Evolutionary conservation across 2,888 invertebrate species (phyloP).

Genomic region (Lycocerus yunnanus): DNA sequence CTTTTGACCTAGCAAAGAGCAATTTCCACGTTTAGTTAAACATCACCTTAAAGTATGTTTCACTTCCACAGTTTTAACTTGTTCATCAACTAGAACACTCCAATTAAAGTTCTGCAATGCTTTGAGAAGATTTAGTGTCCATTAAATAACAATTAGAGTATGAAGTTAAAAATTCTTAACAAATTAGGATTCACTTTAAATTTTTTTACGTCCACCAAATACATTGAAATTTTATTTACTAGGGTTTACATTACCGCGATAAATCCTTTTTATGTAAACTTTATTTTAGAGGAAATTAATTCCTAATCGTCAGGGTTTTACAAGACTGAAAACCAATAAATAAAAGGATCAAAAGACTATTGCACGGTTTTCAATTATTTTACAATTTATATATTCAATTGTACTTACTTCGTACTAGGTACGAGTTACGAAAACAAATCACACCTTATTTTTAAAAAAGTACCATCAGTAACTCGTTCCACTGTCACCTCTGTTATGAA

Average conservation of each 20-base stretch:
- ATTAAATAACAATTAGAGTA: neutral
- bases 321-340: neutral
- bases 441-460: too few species aligned
- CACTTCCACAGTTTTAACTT: neutral
- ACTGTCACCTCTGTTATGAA: too few species aligned
- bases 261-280: neutral
- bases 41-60: neutral
- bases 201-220: neutral
- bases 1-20: neutral
- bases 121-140: neutral
- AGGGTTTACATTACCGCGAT: neutral
- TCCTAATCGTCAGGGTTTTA: neutral
- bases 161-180: neutral
- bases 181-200: neutral
- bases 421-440: too few species aligned
- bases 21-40: neutral
- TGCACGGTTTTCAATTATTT: neutral
- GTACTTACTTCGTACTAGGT: too few species aligned
- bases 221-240: neutral
- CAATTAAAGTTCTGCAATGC: neutral
- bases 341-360: neutral
- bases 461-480: too few species aligned
- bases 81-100: neutral
- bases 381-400: too few species aligned
- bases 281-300: neutral